Base-by-base conservation (phyloP, 2,888 invertebrate genomes). In the Zele albiditarsus region DNA sequence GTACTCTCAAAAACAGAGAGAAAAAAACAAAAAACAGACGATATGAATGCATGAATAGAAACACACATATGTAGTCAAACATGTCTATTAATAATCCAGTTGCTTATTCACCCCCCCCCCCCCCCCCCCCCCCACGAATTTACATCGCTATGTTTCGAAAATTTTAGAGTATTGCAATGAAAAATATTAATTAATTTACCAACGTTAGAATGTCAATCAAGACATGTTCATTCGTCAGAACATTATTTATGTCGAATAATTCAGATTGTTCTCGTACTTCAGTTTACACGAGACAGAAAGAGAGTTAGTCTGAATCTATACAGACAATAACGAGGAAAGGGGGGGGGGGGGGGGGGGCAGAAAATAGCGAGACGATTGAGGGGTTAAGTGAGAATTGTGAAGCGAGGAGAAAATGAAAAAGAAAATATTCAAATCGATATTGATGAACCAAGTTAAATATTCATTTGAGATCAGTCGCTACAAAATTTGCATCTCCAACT, bases 401-500 rank as follows among this genome's bases (percentile, higher is more conserved):
- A 66, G 25, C 57, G 49, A 57, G 49, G 3, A 33, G 57, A 66
- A 31, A 73, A 73, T 14, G 60, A 71, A 67, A 67, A 67, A 70
- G 38, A 75, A 46, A n/a, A n/a, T n/a, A 12, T 38, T 63, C 63
- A 27, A 33, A 62, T 49, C 25, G 71, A 63, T 57, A 71, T 60
- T 60, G 70, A 73, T 67, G 62, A 46, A 60, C 49, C 42, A 31
- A 74, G 78, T 77, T 84, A 84, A 84, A 84, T 84, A 84, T 84
- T 84, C 83, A 84, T 84, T 74, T 78, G 80, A 78, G 80, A 82
- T 82, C 81, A 80, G 81, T 81, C 80, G 80, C 16, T 49, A 71
- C 49, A 71, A 63, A 63, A 71, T 71, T 71, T 71, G 62, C 71
- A 71, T 71, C 31, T 31, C 20, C 49, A 42, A 49, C 71, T 71